Evolutionary conservation across 2,113 vertebrate species (phyloP), one percentile per base, ranked within the genome.

Genomic region (Otocyon megalotis): DNA sequence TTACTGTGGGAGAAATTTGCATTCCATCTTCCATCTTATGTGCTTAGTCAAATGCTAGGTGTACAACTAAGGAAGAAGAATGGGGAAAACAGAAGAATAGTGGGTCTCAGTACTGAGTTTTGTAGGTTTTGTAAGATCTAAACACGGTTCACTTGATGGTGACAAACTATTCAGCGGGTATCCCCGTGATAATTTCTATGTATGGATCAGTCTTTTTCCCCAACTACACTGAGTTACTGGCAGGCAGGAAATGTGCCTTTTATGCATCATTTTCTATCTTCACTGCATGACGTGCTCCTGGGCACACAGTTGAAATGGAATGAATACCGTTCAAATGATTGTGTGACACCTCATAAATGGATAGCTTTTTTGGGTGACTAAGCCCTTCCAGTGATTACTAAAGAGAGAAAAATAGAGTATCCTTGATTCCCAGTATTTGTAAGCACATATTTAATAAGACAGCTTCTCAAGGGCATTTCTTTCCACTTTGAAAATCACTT

Each of bases 401-500:
- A 96, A 88, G 54, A 93, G 63, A 89, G 65, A 84, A 96, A 53
- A 84, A 72, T 17, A 87, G 67, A 62, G 35, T 84, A 84, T 67
- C 93, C 95, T 97, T 95, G 80, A 71, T 94, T 90, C 50, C 60
- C 19, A 74, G 83, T 93, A 87, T 97, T 79, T 97, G 91, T 92
- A 95, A 95, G 88, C 88, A 92, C 67, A 92, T 74, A 84, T 90
- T 94, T 95, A 96, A 90, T 56, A 95, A 96, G 67, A 83, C n/a
- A 95, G 76, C 50, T 71, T 94, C 93, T 94, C 88, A 96, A 95
- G 88, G 92, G 67, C 91, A 92, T 95, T 54, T 72, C 74, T 95
- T 95, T 95, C 37, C 67, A 69, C 95, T 97, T 97, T 60, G 95
- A 97, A 97, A 96, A 95, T 95, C 82, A 93, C 56, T 91, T 86